Conservation (phyloP, 2,113 vertebrate species). For the Istiophorus platypterus region DNA sequence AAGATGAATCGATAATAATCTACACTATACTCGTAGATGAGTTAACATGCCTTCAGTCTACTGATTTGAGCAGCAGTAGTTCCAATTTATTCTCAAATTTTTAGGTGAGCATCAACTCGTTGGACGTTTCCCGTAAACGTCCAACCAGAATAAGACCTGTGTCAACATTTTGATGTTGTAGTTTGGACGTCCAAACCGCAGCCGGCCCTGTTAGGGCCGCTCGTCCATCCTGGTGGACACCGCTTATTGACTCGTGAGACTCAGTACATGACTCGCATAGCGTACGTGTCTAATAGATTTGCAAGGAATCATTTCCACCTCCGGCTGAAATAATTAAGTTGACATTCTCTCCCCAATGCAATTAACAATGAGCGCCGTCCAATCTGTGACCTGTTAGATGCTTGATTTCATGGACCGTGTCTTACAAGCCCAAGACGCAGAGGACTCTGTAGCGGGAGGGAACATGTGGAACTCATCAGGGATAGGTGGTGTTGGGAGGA, state of each 20-base stretch:
- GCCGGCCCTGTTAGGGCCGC: slow-evolving; percentile 24
- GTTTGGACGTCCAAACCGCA: slow-evolving; percentile 26
- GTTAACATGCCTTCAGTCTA: background rate
- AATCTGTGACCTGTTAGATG: slow-evolving; percentile 75
- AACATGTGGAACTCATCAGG: slow-evolving; percentile 40
- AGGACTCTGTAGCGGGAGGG: slow-evolving; percentile 39
- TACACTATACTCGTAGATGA: background rate
- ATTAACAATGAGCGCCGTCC: slow-evolving; percentile 75
- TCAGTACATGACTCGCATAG: slow-evolving; percentile 73
- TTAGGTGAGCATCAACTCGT: background rate
- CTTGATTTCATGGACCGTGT: slow-evolving; percentile 79
- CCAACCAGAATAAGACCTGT: slow-evolving; percentile 25
- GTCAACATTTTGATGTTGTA: slow-evolving; percentile 8
- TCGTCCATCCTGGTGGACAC: slow-evolving; percentile 38
- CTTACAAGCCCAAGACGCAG: slow-evolving; percentile 31
- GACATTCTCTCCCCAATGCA: slow-evolving; percentile 77
- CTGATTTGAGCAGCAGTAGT: slow-evolving; percentile 2
- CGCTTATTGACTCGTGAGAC: slow-evolving; percentile 69
- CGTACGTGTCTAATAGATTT: slow-evolving; percentile 80
- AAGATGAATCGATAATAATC: background rate
- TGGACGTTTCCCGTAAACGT: background rate
- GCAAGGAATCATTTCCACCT: slow-evolving; percentile 73
- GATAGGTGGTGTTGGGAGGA: slow-evolving; percentile 47
- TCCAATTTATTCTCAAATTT: background rate
- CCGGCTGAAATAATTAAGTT: slow-evolving; percentile 80